Percentiles rank a stretch among this genome's conserved stretches.
These are phyloP conservation scores for Agrotis segetum DNA, from an alignment of 2,888 invertebrate species.

Conservation along the genomic window DNA sequence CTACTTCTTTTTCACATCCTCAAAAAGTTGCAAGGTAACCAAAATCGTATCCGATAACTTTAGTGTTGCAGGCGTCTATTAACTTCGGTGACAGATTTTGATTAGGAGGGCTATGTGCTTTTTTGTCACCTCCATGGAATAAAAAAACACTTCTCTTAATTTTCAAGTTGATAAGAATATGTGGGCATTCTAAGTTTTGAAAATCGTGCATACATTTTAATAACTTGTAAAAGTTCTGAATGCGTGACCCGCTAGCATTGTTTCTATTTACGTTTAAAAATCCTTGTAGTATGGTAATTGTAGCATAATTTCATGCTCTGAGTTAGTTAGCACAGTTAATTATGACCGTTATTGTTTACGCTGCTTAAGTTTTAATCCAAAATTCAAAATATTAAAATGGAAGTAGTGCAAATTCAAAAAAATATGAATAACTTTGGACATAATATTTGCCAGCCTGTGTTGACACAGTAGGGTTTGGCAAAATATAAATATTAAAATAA, in stretches of 20 bases:
- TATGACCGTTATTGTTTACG: conserved; percentile 9
- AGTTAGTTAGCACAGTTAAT: conserved; percentile 12
- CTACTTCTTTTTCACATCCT: no score
- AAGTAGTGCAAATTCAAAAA: background rate
- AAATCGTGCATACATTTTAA: conserved; percentile 13
- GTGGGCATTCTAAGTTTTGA: background rate
- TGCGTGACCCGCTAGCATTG: conserved; percentile 1
- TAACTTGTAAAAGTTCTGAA: conserved; percentile 10
- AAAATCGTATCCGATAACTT: no score
- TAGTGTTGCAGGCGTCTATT: no score
- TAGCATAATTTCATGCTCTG: conserved; percentile 9
- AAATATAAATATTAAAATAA: no score
- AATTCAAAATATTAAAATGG: background rate
- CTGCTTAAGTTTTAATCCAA: background rate
- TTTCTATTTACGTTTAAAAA: conserved; percentile 7
- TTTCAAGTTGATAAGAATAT: background rate
- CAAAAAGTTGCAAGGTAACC: no score
- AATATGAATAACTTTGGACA: no score
- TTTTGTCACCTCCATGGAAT: no score
- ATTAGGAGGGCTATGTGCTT: no score
- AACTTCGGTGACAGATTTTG: no score
- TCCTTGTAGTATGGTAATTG: conserved; percentile 5
- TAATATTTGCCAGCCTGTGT: no score
- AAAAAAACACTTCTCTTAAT: background rate
- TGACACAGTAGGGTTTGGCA: no score